Base-by-base conservation (phyloP, 2,113 vertebrate genomes). In the Macquaria ambigua region DNA sequence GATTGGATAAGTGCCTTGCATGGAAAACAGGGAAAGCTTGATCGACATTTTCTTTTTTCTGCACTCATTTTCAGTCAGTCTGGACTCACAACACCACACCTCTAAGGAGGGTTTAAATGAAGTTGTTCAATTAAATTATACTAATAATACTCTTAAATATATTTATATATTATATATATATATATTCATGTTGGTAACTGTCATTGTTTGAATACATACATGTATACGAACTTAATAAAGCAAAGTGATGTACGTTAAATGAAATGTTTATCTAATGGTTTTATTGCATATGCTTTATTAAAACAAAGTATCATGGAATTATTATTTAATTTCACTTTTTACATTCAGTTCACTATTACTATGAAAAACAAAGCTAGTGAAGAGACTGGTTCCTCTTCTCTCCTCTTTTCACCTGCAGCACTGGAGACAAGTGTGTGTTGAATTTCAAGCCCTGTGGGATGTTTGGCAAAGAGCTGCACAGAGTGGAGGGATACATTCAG, bases 331-430 rank as follows among this genome's bases (percentile, higher is more conserved):
- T 7, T 39, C 39, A 39, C 39, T 8, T 39, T 39, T 39, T 39
- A 39, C 39, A 39, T 39, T 39, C 39, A 39, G 39, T 39, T 39
- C 46, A 8, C 37, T 20, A 15, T 75, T 5, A 70, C 31, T 48
- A 4, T 48, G 4, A 55, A 50, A 78, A 34, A 15, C 31, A 34
- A 53, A 28, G 7, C 20, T 10, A 48, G 1, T 46, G 18, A 63
- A 25, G 11, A 52, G 52, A 59, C 53, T 8, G 20, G 1, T 69
- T 86, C 39, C 67, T 56, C 34, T 62, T 68, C 63, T 90, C 55
- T 90, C 39, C 1, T 83, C n/a, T 90, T 31, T 85, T 71, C 84
- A 72, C 85, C 50, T 37, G 16, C 93, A 99, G 98, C 86, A 99
- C 97, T 77, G 91, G 93, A 86, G 93, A 93, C 83, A 93, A 93